These are phyloP conservation scores for Erithacus rubecula DNA, from an alignment of 2,797 vertebrate species.

Conservation along the genomic window DNA sequence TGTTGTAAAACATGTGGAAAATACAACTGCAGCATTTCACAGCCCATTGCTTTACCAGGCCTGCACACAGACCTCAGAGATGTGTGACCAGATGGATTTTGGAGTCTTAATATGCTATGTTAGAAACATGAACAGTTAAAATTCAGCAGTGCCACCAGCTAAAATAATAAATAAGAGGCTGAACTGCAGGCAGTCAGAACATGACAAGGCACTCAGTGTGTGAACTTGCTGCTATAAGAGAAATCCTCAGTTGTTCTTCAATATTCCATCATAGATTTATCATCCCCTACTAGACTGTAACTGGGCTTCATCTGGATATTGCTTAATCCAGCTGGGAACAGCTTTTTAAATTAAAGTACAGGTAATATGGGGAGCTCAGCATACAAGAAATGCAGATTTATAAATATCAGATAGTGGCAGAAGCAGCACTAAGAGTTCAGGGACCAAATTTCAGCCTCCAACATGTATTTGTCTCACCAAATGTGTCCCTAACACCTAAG, in stretches of 20 bases:
- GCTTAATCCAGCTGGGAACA: background rate
- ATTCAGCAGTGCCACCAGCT: background rate
- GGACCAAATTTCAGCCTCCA: background rate
- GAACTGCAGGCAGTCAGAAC: background rate
- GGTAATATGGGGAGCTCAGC: background rate
- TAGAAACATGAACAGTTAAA: background rate
- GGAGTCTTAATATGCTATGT: background rate
- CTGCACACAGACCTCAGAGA: background rate
- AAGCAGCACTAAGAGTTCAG: background rate
- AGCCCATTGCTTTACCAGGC: background rate
- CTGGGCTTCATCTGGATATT: background rate
- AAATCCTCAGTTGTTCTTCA: background rate
- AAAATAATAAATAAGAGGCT: background rate
- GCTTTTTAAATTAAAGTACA: background rate
- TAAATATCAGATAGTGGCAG: background rate
- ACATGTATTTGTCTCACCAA: background rate
- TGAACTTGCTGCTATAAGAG: background rate
- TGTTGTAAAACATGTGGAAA: background rate
- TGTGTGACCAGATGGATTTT: background rate
- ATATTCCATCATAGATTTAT: background rate
- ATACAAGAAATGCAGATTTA: background rate
- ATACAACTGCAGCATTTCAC: background rate
- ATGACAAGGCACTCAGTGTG: background rate
- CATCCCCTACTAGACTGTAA: background rate
- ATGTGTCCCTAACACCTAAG: background rate